Conservation (phyloP, 2,888 invertebrate genomes). For the Automeris io region DNA sequence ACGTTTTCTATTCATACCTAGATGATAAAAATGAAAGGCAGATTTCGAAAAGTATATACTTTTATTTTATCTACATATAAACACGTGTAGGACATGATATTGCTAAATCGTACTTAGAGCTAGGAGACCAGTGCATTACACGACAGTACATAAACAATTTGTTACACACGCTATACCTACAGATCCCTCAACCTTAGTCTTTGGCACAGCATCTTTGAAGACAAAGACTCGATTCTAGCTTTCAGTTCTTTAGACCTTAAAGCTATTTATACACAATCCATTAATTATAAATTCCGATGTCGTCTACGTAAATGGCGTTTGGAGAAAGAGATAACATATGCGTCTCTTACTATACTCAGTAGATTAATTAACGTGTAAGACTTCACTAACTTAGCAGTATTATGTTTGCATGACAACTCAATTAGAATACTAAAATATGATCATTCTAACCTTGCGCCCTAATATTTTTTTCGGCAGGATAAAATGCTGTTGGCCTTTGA, state of each 20-base stretch:
- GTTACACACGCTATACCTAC: constrained; percentile 45
- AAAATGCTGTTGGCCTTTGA: too few relatives aligned
- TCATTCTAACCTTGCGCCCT: too few relatives aligned
- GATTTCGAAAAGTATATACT: constrained; percentile 59
- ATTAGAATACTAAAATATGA: too few relatives aligned
- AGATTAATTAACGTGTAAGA: too few relatives aligned
- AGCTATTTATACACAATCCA: constrained; percentile 43
- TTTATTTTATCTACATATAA: constrained; percentile 73
- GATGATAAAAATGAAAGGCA: too few relatives aligned
- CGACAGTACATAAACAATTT: constrained; percentile 23
- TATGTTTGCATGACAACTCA: too few relatives aligned
- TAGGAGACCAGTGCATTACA: constrained; percentile 72
- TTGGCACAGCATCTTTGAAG: constrained; percentile 76
- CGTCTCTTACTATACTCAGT: too few relatives aligned
- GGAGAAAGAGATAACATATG: background rate
- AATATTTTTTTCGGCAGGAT: too few relatives aligned
- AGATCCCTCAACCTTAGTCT: constrained; percentile 63
- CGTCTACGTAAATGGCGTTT: constrained; percentile 11
- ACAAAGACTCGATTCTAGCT: constrained; percentile 67
- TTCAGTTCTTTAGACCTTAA: constrained; percentile 60
- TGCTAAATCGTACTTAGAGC: constrained; percentile 60
- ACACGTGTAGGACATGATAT: constrained; percentile 64
- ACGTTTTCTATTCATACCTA: too few relatives aligned
- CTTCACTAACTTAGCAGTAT: too few relatives aligned
- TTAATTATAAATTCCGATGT: constrained; percentile 17